Conservation (phyloP, 2,797 vertebrate species). For the Amphiprion clarkii region DNA sequence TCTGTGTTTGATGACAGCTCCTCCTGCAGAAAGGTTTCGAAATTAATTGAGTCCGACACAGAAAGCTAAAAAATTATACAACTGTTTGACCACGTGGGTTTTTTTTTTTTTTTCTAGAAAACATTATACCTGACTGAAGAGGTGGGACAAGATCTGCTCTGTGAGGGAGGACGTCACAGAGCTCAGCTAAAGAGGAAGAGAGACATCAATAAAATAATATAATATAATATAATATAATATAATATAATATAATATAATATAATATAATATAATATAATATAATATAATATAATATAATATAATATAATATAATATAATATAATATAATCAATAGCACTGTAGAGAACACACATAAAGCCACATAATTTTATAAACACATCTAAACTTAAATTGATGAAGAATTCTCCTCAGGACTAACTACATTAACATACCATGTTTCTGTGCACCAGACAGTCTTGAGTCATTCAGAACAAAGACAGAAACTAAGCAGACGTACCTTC, state of each 20-base stretch:
- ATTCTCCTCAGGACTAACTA: constrained; percentile 6
- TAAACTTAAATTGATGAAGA: constrained; percentile 32
- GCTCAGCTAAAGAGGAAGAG: constrained; percentile 81
- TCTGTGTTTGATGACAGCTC: constrained; percentile 90
- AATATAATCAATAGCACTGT: constrained; percentile 23
- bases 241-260: too few species aligned
- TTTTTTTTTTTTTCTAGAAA: background rate
- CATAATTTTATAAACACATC: constrained; percentile 17
- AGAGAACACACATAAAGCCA: background rate
- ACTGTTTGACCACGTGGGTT: background rate
- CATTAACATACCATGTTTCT: constrained; percentile 21
- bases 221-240: too few species aligned
- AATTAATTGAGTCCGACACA: background rate
- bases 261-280: too few species aligned
- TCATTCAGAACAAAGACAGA: background rate
- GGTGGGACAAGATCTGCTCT: constrained; percentile 91
- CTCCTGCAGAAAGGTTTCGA: constrained; percentile 78
- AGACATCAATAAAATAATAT: background rate
- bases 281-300: too few species aligned
- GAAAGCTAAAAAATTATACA: background rate
- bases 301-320: background rate
- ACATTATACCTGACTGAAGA: constrained; percentile 90
- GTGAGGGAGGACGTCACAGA: constrained; percentile 90
- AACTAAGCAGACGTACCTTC: constrained; percentile 81
- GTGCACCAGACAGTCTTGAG: background rate